Evolutionary conservation across 2,797 vertebrate species (phyloP), one percentile per base, ranked within the genome.

Genomic region (Alfaro cultratus): DNA sequence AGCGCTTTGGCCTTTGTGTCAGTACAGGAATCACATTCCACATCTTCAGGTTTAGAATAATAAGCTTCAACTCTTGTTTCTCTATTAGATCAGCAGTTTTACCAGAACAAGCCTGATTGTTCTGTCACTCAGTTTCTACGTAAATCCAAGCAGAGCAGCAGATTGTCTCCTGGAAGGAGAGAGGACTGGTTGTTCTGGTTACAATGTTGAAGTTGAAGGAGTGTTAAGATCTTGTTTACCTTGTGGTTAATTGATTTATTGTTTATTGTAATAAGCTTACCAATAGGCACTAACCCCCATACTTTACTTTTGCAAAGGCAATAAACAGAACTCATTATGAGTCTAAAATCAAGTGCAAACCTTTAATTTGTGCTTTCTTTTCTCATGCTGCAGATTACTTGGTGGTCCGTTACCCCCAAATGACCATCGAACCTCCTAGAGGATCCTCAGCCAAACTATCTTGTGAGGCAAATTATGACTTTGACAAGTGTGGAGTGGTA

Each of bases 381-480:
- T 73, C 21, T 53, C 64, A 21, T 78, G 15, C 46, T 86, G 8
- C 12, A 92, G 90, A 0, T 1, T 4, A 0, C 51, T 0, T 94
- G 0, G 1, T 23, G 45, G 39, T 94, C 4, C 0, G 0, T 0
- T 91, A 89, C 77, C 15, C 0, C 0, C 2, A 7, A 18, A 3
- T 0, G 1, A 31, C 0, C 41, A 1, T 91, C 53, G 10, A 0
- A 1, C 0, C 2, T 0, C 0, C 4, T 26, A 8, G 0, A 45
- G 92, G 90, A 70, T 91, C 91, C 0, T 84, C 89, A 0, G 73
- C 85, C 72, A 80, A 15, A 51, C 83, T 94, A 0, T 39, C 51
- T 36, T 93, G 93, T 46, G 0, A 34, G 0, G 51, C 76, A 0
- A 0, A 0, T 0, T 93, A 90, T 2, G 0, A 80, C 39, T 29